Conservation (phyloP, 2,888 invertebrate genomes). For the Malachius bipustulatus region DNA sequence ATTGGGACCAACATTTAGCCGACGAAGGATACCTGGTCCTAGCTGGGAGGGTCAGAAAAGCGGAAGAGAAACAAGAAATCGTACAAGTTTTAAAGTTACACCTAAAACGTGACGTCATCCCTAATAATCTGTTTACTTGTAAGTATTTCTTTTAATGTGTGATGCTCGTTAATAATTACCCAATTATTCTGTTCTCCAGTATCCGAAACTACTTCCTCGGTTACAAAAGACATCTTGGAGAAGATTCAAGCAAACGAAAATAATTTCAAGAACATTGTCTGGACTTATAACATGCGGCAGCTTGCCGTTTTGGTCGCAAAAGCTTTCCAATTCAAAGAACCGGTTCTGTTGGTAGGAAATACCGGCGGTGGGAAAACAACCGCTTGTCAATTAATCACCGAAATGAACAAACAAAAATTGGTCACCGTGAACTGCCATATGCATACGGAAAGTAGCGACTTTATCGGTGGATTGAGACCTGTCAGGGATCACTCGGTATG, state of each 20-base stretch:
- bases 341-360: conserved; percentile 90
- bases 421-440: conserved; percentile 93
- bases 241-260: conserved; percentile 44
- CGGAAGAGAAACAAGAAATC: conserved; percentile 73
- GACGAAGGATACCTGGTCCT: conserved; percentile 93
- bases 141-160: conserved; percentile 26
- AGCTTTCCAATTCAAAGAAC: conserved; percentile 84
- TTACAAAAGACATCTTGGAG: conserved; percentile 61
- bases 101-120: conserved; percentile 62
- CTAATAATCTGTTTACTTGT: conserved; percentile 58
- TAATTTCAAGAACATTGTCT: conserved; percentile 72
- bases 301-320: conserved; percentile 68
- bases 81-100: conserved; percentile 64
- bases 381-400: conserved; percentile 78
- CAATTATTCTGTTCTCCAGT: too few species aligned
- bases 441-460: conserved; percentile 97
- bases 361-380: conserved; percentile 98
- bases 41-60: conserved; percentile 80
- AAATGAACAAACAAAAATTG: conserved; percentile 52
- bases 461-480: conserved; percentile 89
- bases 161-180: conserved; percentile 8
- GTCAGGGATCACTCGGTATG: conserved; percentile 51
- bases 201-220: conserved; percentile 56
- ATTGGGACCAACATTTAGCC: conserved; percentile 94
- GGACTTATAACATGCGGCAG: conserved; percentile 86